These are phyloP conservation scores for Nasonovia ribisnigri DNA, from an alignment of 2,888 invertebrate species.

Conservation along the genomic window DNA sequence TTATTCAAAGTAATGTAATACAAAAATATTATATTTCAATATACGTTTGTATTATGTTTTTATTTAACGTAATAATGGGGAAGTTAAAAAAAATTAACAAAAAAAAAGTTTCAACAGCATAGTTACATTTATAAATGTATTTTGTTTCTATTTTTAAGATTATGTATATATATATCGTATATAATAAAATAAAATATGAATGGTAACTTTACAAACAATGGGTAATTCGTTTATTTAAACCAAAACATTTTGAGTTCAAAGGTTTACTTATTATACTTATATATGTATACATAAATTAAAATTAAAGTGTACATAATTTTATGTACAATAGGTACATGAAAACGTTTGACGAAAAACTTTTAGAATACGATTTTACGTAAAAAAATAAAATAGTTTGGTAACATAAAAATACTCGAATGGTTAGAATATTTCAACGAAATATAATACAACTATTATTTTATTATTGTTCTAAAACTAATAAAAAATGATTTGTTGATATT, in stretches of 20 bases:
- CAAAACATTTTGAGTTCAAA: slow-evolving; percentile 20
- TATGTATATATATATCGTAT: neutral
- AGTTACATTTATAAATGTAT: neutral
- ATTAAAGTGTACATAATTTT: neutral
- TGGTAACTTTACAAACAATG: slow-evolving; percentile 5
- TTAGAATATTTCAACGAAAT: neutral
- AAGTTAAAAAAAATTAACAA: neutral
- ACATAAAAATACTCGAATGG: neutral
- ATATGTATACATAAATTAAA: neutral
- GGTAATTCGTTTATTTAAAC: slow-evolving; percentile 14
- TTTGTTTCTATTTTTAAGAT: neutral
- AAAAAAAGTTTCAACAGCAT: neutral
- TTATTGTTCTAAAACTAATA: neutral
- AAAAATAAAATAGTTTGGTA: neutral
- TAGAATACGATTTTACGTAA: neutral
- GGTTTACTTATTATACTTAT: neutral
- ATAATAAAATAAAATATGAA: neutral
- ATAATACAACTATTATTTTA: neutral
- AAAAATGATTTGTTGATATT: neutral
- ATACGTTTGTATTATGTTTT: neutral
- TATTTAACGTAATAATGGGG: neutral
- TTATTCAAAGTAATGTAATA: neutral
- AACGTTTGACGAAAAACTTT: neutral
- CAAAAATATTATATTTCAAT: neutral
- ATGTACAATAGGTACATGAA: neutral